Conservation (phyloP, 1,140 invertebrate genomes). For the Aradophagus sp. region DNA sequence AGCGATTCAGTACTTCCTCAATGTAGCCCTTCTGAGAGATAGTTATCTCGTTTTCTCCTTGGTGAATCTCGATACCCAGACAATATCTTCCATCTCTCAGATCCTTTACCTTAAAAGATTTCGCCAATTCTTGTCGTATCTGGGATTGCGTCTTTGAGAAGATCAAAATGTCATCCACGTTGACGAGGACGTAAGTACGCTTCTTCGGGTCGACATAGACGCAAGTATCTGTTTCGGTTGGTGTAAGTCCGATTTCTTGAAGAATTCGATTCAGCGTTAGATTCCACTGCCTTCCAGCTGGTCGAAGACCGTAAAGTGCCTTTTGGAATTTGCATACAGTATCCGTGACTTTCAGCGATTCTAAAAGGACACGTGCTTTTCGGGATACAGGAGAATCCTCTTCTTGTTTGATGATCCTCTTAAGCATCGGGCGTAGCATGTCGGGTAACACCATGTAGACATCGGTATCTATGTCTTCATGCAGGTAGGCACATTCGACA, state of each 20-base stretch:
- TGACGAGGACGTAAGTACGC: constrained; percentile 6
- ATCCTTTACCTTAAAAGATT: constrained; percentile 39
- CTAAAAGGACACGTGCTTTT: too few relatives aligned
- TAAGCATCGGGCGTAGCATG: constrained; percentile 1
- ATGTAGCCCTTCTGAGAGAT: constrained; percentile 34
- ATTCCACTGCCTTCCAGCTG: constrained; percentile 15
- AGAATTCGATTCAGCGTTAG: background rate
- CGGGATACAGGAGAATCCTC: too few relatives aligned
- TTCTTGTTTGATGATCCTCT: background rate
- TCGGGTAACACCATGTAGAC: constrained; percentile 9
- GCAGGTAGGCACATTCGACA: background rate
- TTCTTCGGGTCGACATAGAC: constrained; percentile 6
- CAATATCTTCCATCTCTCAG: constrained; percentile 21
- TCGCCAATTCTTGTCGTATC: background rate
- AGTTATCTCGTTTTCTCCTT: constrained; percentile 1
- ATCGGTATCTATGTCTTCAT: background rate
- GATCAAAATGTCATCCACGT: constrained; percentile 29
- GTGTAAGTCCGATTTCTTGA: background rate
- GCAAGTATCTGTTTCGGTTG: constrained; percentile 8
- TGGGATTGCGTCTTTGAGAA: background rate
- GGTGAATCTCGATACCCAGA: constrained; percentile 37
- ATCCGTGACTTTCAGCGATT: background rate
- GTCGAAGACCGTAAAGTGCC: constrained; percentile 11
- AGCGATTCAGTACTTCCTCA: constrained; percentile 21
- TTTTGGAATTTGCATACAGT: constrained; percentile 5